Base-by-base conservation (phyloP, 2,888 invertebrate species). In the Acronicta psi region DNA sequence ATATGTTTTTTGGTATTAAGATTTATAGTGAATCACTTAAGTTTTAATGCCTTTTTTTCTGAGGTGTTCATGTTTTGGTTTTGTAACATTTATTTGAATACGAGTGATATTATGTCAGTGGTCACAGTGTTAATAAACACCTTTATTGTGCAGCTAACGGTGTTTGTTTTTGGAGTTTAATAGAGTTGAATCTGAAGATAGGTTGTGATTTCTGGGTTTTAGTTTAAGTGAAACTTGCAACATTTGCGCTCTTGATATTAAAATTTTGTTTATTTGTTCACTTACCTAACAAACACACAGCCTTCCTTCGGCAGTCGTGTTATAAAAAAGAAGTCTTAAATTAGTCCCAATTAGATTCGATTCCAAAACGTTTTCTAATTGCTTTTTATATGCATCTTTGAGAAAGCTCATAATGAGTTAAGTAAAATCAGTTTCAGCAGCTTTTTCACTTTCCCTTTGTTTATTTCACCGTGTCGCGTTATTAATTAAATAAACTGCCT, bases 61-160 rank as follows among this genome's bases (percentile, higher is more conserved):
- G 55, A 38, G 59, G 70, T 63, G 62, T 75, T 65, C 69, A 77
- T 82, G 77, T 81, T 82, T 81, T 75, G 69, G 78, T 87, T 88
- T 86, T 85, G 75, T 75, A 73, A 77, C 71, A 76, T 83, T 82
- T 87, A 82, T 86, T 86, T 84, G 80, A 80, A 83, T 86, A 80
- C 80, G 80, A 83, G 81, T 85, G 86, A 90, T 92, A 91, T 92
- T 91, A 91, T 91, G 92, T 90, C 92, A 91, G 88, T 59, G 79
- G 82, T 77, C 75, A 73, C 79, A 73, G 77, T 79, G 82, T 80
- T 80, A 84, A 87, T 83, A 86, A 87, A 87, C 80, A 84, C 81
- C 83, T 82, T 81, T 83, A 83, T 88, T 88, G 86, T 89, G 59
- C 60, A 38, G 51, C 65, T 88, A 89, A 89, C 87, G 85, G 87